phyloP scores from a whole-genome alignment of 2,797 vertebrate genomes.

The Somateria mollissima region DNA sequence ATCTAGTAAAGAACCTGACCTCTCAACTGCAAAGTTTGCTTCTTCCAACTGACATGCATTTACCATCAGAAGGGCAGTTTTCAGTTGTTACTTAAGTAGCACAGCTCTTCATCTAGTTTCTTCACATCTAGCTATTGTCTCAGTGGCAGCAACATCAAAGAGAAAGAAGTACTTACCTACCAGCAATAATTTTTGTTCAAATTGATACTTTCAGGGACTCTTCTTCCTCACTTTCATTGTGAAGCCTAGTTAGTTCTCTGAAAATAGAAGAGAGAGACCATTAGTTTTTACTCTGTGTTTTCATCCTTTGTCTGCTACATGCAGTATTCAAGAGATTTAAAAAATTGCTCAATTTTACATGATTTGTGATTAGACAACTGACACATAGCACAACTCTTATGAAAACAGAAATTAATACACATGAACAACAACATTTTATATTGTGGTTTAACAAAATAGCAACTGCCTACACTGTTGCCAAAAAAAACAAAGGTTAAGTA shows the following conservation, averaged over 20 bases:
- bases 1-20: neutral
- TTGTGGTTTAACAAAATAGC: neutral
- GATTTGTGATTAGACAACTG: neutral
- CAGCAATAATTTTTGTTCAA: neutral
- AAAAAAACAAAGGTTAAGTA: neutral
- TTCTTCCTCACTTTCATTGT: conserved; percentile 57
- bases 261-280: conserved; percentile 1
- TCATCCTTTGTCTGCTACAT: neutral
- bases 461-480: neutral
- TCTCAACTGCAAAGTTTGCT: neutral
- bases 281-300: neutral
- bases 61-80: neutral
- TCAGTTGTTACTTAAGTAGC: neutral
- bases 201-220: neutral
- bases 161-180: neutral
- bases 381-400: neutral
- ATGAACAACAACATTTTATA: neutral
- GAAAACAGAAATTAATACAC: neutral
- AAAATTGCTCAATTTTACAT: neutral
- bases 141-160: neutral
- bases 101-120: neutral
- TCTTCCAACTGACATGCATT: neutral
- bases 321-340: neutral
- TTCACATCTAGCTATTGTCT: neutral
- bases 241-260: conserved; percentile 16